Conservation (phyloP, 2,113 vertebrate species). For the Castor canadensis region DNA sequence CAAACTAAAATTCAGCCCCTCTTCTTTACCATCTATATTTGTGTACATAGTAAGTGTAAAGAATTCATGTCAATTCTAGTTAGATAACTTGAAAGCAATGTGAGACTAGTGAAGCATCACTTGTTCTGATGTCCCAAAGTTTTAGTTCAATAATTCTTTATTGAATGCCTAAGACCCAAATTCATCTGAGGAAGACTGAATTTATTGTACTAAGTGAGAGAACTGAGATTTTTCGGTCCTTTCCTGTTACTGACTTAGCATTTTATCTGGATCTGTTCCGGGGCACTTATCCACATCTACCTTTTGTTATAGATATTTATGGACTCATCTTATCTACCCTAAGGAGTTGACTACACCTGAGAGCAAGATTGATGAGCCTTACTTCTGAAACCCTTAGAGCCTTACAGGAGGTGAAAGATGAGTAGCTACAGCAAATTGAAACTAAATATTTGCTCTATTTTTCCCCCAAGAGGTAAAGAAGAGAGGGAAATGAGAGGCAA, state of each 20-base stretch:
- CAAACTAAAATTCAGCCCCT: neutral
- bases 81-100: neutral
- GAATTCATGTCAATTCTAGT: neutral
- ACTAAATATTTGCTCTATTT: neutral
- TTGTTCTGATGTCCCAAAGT: neutral
- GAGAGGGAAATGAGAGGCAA: neutral
- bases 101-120: neutral
- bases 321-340: neutral
- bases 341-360: neutral
- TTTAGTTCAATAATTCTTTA: neutral
- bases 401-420: neutral
- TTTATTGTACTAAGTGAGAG: neutral
- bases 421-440: neutral
- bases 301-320: neutral
- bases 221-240: neutral
- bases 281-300: neutral
- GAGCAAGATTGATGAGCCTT: neutral
- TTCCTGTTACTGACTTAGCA: neutral
- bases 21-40: neutral
- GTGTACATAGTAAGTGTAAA: neutral
- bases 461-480: neutral
- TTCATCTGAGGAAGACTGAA: neutral
- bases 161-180: neutral
- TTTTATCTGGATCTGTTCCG: too few species aligned
- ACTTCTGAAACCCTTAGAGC: neutral